Percentiles rank a stretch among this genome's conserved stretches.
Conservation (phyloP, 2,113 vertebrate species). For the Coreoperca whiteheadi region DNA sequence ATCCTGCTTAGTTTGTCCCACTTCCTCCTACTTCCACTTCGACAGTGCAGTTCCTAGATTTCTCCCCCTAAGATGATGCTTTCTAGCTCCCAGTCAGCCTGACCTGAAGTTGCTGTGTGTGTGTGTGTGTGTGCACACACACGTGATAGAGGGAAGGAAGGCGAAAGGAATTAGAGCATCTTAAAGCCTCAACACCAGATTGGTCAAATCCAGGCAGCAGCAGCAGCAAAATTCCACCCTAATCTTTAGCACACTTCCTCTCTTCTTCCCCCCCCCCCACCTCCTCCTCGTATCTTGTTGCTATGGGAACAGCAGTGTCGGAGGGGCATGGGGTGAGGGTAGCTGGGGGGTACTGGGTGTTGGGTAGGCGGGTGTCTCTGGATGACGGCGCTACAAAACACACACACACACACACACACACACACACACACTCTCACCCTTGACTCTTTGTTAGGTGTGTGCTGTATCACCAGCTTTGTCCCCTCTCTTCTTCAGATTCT, state of each 20-base stretch:
- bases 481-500: not conserved
- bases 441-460: conserved; percentile 15
- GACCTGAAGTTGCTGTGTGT: conserved; percentile 34
- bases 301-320: conserved; percentile 73
- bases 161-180: conserved; percentile 73
- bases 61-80: conserved; percentile 54
- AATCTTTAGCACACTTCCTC: conserved; percentile 73
- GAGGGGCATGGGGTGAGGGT: conserved; percentile 48
- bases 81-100: conserved; percentile 52
- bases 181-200: conserved; percentile 76
- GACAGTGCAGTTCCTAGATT: conserved; percentile 35
- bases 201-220: conserved; percentile 77
- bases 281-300: conserved; percentile 68
- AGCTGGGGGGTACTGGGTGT: conserved; percentile 38
- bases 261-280: conserved; percentile 39
- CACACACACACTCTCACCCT: not conserved
- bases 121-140: conserved; percentile 37
- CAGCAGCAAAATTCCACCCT: conserved; percentile 68
- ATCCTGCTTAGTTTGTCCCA: not conserved
- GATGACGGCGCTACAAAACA: conserved; percentile 8
- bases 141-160: conserved; percentile 47
- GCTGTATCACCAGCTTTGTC: not conserved
- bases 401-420: not conserved
- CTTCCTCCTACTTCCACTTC: conserved; percentile 10
- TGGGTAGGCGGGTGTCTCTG: conserved; percentile 41